These are phyloP conservation scores for Malacoraja senta DNA, from an alignment of 2,797 vertebrate species.

Conservation along the genomic window DNA sequence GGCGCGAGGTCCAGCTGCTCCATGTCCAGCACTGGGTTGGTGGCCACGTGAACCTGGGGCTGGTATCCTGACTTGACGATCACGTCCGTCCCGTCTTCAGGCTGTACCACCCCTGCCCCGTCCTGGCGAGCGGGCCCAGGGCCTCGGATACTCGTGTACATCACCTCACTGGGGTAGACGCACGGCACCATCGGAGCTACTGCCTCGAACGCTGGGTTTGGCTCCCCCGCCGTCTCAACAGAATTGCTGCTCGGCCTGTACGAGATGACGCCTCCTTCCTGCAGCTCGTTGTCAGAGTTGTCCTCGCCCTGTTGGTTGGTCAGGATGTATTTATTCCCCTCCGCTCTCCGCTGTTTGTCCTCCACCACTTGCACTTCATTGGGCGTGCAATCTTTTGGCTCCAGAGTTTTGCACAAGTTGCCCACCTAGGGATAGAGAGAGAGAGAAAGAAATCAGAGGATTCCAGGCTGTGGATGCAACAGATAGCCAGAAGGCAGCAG, in stretches of 20 bases:
- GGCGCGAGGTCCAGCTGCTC: neutral
- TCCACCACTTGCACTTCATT: conserved; percentile 50
- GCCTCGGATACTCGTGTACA: neutral
- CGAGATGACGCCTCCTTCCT: neutral
- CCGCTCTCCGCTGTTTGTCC: neutral
- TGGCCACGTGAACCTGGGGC: neutral
- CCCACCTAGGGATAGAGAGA: neutral
- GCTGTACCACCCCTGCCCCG: neutral
- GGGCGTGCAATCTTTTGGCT: conserved; percentile 51
- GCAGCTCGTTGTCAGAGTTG: neutral
- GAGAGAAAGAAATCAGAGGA: neutral
- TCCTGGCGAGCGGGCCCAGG: neutral
- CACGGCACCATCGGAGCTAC: no score
- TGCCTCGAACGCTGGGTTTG: neutral
- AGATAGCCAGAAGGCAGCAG: no score
- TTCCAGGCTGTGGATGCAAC: neutral
- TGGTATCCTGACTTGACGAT: conserved; percentile 13
- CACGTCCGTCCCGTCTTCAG: neutral
- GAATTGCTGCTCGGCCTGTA: neutral
- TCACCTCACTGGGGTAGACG: neutral
- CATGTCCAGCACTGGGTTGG: no score
- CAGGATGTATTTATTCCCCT: neutral
- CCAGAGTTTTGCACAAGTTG: conserved; percentile 44
- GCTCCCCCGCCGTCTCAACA: neutral
- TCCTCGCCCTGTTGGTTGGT: neutral